Conservation (phyloP, 2,797 vertebrate genomes). For the Pangasius krempfi region DNA sequence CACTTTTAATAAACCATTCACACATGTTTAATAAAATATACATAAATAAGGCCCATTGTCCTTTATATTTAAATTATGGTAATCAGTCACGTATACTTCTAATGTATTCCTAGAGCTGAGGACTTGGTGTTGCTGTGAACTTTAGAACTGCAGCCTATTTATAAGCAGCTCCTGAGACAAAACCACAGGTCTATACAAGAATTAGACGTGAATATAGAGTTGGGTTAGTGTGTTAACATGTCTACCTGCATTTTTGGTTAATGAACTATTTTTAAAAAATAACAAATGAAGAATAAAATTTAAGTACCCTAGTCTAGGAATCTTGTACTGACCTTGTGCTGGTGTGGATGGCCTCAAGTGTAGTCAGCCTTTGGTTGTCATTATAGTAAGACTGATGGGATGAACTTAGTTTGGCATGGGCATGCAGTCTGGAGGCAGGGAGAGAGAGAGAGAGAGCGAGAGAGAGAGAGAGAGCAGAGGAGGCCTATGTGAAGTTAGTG, state of each 20-base stretch:
- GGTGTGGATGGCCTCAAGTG: not conserved
- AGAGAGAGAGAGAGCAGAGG: constrained; percentile 52
- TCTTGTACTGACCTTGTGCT: constrained; percentile 27
- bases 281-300: not conserved
- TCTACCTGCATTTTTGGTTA: not conserved
- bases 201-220: not conserved
- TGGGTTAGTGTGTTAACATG: not conserved
- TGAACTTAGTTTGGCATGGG: constrained; percentile 39
- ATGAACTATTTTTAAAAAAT: not conserved
- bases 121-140: not conserved
- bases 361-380: constrained; percentile 36
- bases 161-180: not conserved
- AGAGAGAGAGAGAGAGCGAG: constrained; percentile 41
- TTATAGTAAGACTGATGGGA: constrained; percentile 29
- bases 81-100: not conserved
- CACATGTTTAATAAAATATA: not conserved
- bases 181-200: not conserved
- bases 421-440: constrained; percentile 49
- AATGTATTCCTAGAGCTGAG: not conserved
- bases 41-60: not conserved
- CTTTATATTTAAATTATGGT: not conserved
- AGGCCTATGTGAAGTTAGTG: constrained; percentile 56
- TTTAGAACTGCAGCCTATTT: not conserved
- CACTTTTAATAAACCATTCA: not conserved
- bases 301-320: not conserved